A percentile compares a stretch with the other conserved stretches of the same genome.
phyloP scores from a whole-genome alignment of 2,888 invertebrate genomes.

The Eristalis pertinax region DNA sequence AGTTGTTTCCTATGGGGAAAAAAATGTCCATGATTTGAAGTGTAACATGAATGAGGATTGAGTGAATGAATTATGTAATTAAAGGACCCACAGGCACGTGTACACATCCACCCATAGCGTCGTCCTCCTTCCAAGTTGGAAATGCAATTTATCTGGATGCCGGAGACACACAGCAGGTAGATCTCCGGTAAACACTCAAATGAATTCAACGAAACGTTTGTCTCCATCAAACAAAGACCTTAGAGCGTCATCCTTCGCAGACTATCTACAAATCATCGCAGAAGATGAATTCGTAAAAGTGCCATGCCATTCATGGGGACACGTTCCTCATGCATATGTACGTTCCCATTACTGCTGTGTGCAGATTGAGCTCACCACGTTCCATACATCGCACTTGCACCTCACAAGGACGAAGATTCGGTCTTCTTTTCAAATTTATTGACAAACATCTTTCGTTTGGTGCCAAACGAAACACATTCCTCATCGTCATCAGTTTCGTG shows the following conservation, averaged over 20 bases:
- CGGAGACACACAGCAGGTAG: not conserved
- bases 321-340: not conserved
- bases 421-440: not conserved
- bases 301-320: not conserved
- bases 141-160: too few species aligned
- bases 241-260: not conserved
- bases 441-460: not conserved
- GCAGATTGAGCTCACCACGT: not conserved
- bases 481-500: not conserved
- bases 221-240: not conserved
- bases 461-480: not conserved
- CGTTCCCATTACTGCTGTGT: not conserved
- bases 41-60: too few species aligned
- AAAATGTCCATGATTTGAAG: too few species aligned
- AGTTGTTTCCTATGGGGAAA: not conserved
- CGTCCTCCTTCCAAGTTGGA: too few species aligned
- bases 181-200: not conserved
- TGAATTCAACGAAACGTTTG: not conserved
- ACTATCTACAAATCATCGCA: not conserved
- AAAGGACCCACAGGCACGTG: too few species aligned
- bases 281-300: not conserved
- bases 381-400: too few species aligned
- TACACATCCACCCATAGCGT: too few species aligned
- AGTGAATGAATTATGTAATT: too few species aligned
- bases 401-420: not conserved